Base-by-base conservation (phyloP, 2,113 vertebrate species). In the Cyanoramphus novaezelandiae region DNA sequence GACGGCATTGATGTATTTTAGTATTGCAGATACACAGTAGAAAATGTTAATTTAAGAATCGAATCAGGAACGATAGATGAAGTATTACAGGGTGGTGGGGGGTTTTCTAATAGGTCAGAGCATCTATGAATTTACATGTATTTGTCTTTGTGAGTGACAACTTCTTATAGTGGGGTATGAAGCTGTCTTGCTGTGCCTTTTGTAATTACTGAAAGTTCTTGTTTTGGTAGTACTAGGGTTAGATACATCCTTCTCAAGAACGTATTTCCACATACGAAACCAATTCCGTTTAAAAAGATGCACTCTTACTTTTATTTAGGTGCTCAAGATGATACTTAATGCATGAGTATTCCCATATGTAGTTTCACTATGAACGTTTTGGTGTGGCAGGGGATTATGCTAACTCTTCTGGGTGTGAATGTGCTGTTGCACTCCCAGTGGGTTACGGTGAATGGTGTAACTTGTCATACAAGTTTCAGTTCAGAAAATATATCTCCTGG, bases 401-500 rank as follows among this genome's bases (percentile, higher is more conserved):
- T 67, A 31, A 11, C 43, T 80, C 60, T 41, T 74, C 18, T 21
- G 39, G n/a, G 8, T 29, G 29, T 43, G 39, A 78, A 11, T 11
- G 50, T 60, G 68, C 47, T 53, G 31, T 47, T 49, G 75, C 23
- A 2, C 35, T 59, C 9, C 11, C 17, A 1, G 0, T 20, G 18
- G 3, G 4, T 84, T 57, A 17, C 5, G 70, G 86, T 86, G 72
- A 19, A 1, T 35, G 29, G 10, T 84, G 68, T 52, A 33, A 35
- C 41, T 79, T 43, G 9, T 97, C 98, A 99, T 46, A 99, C 97
- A 69, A 99, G 94, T 82, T 95, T 97, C 57, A 99, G 98, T 57
- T 99, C 98, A 39, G 99, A 98, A 97, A 99, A 99, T 94, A 98
- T 95, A 92, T 99, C 98, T 46, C 97, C 98, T 1, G 99, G 98